Conservation (phyloP, 2,888 invertebrate species). For the Papilio protenor region DNA sequence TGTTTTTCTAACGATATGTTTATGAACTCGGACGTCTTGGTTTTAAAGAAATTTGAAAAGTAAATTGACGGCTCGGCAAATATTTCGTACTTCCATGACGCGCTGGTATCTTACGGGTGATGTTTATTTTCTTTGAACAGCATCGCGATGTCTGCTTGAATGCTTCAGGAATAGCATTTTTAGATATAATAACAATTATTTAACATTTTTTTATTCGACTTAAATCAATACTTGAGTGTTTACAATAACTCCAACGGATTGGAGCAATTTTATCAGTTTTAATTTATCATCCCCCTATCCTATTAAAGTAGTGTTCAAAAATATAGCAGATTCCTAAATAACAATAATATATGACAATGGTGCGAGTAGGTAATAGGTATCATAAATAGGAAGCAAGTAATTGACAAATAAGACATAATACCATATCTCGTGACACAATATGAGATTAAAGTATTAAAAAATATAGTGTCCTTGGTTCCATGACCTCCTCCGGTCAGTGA, state of each 20-base stretch:
- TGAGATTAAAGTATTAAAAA: slow-evolving; percentile 2
- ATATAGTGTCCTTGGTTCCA: slow-evolving; percentile 19
- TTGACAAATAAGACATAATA: not conserved
- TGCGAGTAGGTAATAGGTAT: not conserved
- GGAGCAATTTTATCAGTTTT: not conserved
- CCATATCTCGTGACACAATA: not conserved
- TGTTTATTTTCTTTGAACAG: slow-evolving; percentile 40
- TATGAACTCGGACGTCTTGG: not conserved
- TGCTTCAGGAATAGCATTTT: slow-evolving; percentile 14
- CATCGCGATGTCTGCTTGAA: slow-evolving; percentile 39
- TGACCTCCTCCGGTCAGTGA: slow-evolving; percentile 17
- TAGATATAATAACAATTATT: slow-evolving; percentile 10
- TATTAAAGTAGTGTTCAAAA: not conserved
- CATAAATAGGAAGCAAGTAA: not conserved
- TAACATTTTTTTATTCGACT: not conserved
- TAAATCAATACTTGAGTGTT: not conserved
- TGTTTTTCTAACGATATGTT: slow-evolving; percentile 9
- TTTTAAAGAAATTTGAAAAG: slow-evolving; percentile 25
- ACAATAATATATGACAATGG: not conserved
- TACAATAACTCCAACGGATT: not conserved
- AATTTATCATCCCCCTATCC: not conserved
- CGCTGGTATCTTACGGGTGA: slow-evolving; percentile 6
- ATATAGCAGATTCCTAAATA: not conserved
- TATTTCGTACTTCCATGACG: slow-evolving; percentile 27
- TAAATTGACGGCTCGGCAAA: slow-evolving; percentile 11